Conservation (phyloP, 1,140 invertebrate genomes). For the Holcopasites calliopsidis region DNA sequence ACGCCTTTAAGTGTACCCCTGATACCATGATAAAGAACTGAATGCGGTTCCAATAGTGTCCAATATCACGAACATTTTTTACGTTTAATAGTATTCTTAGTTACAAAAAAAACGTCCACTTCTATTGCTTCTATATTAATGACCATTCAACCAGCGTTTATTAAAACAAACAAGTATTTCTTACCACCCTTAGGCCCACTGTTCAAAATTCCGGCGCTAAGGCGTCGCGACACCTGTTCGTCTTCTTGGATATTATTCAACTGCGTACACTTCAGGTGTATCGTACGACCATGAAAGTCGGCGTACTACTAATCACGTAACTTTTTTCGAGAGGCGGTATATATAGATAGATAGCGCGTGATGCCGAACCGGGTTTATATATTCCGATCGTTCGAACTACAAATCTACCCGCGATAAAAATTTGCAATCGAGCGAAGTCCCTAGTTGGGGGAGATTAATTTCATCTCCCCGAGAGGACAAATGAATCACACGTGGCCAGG, state of each 20-base stretch:
- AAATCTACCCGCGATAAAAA: too few relatives aligned
- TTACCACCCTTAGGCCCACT: not conserved
- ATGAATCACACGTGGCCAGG: too few relatives aligned
- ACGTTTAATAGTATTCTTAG: too few relatives aligned
- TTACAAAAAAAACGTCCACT: too few relatives aligned
- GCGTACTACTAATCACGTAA: constrained; percentile 24
- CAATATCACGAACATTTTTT: not conserved
- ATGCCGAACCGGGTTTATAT: not conserved
- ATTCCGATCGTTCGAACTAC: not conserved
- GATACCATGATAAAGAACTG: not conserved
- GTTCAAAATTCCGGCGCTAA: constrained; percentile 22
- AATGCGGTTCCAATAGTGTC: not conserved
- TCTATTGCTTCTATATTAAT: not conserved
- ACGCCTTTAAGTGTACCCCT: not conserved
- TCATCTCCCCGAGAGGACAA: too few relatives aligned
- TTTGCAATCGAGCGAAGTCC: too few relatives aligned
- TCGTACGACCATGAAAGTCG: not conserved
- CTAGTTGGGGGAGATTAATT: too few relatives aligned
- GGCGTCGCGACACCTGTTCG: constrained; percentile 18
- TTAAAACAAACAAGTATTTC: not conserved
- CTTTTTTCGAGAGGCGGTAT: constrained; percentile 20
- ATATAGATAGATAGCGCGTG: constrained; percentile 17
- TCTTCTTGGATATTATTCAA: not conserved
- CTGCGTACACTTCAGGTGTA: constrained; percentile 3
- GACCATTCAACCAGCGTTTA: too few relatives aligned